phyloP scores from a whole-genome alignment of 2,888 invertebrate genomes.

The Atherix ibis region DNA sequence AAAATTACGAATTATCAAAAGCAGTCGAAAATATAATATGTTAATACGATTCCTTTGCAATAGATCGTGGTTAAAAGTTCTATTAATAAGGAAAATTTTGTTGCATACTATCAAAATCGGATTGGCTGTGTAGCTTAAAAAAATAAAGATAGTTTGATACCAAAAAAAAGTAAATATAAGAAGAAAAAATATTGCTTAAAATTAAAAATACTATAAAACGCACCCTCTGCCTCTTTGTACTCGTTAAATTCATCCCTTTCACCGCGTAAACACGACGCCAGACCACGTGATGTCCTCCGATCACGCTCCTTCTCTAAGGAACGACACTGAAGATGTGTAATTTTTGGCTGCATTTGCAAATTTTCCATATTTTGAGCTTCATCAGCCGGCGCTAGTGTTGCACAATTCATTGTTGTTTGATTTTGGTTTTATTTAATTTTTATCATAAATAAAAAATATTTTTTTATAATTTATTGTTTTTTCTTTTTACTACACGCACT shows the following conservation, averaged over 20 bases:
- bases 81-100: too few species aligned
- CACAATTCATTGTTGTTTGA: constrained; percentile 31
- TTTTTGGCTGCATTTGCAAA: constrained; percentile 16
- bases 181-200: constrained; percentile 5
- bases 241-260: constrained; percentile 29
- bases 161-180: constrained; percentile 3
- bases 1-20: too few species aligned
- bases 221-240: constrained; percentile 18
- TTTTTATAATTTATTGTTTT: constrained; percentile 1
- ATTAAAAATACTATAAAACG: constrained; percentile 2
- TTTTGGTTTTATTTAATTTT: constrained; percentile 8
- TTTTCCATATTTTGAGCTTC: background rate
- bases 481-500: background rate
- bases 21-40: too few species aligned
- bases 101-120: too few species aligned
- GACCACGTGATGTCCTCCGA: constrained; percentile 27
- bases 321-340: constrained; percentile 20
- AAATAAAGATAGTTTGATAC: background rate
- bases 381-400: constrained; percentile 25
- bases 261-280: constrained; percentile 30
- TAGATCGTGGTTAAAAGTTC: too few species aligned
- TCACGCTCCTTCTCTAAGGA: constrained; percentile 21
- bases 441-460: background rate
- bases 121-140: too few species aligned
- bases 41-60: too few species aligned